Evolutionary conservation across 2,888 invertebrate genomes (phyloP), one percentile per base, ranked within the genome.

Genomic region (Linnaemya vulpina): DNA sequence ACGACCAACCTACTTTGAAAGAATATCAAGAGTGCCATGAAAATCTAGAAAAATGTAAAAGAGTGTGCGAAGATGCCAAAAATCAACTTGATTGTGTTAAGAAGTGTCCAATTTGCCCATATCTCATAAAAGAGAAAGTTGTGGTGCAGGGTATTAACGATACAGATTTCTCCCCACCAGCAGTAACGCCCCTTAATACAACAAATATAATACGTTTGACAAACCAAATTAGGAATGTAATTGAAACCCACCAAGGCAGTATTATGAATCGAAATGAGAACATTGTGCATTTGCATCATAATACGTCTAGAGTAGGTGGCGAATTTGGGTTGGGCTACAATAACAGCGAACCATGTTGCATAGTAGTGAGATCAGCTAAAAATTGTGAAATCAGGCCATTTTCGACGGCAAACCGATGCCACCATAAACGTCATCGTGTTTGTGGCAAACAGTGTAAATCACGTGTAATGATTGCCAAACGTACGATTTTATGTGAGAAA

Each of bases 301-400:
- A 91, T 83, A 87, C 88, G 13, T 89, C 91, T 0, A 89, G 89
- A 35, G 87, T 88, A n/a, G 92, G 92, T 13, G 92, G 92, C 0
- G 88, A 90, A 79, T 92, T 89, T 71, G 92, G 92, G 0, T 76
- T 92, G 3, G 92, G 92, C 3, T 91, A 90, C 77, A 90, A 85
- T 15, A 89, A 92, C 53, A 86, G 87, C 7, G 92, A 92, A 13
- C 87, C 91, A 15, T 92, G 92, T 77, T 92, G 92, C 78, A 87
- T 88, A 76, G 88, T 90, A 51, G 87, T 92, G 46, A 88, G 89
- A 0, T 80, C 88, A 4, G 83, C 84, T 15, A 87, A 86, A 0
- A 88, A 89, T 20, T 90, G 90, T 63, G 87, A 88, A 25, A 58
- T 8, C 3, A 62, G 38, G 4, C 67, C 83, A 9, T 87, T 88